Conservation (phyloP, 2,888 invertebrate genomes). For the Amorpha juglandis region DNA sequence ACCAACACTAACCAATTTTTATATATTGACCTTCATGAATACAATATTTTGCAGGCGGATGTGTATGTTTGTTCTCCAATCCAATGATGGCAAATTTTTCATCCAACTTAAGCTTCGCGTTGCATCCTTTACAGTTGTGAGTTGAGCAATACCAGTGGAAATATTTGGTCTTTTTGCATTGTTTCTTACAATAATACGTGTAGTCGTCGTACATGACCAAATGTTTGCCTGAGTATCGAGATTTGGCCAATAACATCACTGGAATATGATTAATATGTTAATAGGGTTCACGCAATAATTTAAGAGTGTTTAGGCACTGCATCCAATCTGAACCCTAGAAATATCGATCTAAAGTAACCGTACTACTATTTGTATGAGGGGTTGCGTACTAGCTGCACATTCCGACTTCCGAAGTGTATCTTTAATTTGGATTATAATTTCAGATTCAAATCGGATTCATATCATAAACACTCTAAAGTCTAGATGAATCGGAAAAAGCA, state of each 20-base stretch:
- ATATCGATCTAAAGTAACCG: no score
- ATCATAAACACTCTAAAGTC: no score
- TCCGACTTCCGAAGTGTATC: no score
- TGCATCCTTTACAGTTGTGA: slow-evolving; percentile 71
- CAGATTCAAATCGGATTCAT: no score
- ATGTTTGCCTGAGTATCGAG: slow-evolving; percentile 68
- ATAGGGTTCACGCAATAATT: not conserved
- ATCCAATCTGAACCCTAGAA: no score
- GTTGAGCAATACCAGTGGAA: slow-evolving; percentile 76
- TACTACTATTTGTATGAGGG: no score
- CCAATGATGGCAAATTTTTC: slow-evolving; percentile 61
- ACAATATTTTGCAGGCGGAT: slow-evolving; percentile 66
- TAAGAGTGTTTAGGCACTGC: no score
- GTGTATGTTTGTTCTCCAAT: slow-evolving; percentile 59
- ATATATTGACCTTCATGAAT: slow-evolving; percentile 66
- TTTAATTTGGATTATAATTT: no score
- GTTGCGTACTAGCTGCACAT: no score
- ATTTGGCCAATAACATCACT: slow-evolving; percentile 67
- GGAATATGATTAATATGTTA: slow-evolving; percentile 40
- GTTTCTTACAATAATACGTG: slow-evolving; percentile 73
- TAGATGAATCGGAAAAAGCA: no score
- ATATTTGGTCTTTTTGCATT: slow-evolving; percentile 62
- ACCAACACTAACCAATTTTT: slow-evolving; percentile 46
- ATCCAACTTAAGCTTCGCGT: slow-evolving; percentile 65
- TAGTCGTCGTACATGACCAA: slow-evolving; percentile 69